Evolutionary conservation across 2,797 vertebrate genomes (phyloP).

Genomic region (Passerculus sandwichensis): DNA sequence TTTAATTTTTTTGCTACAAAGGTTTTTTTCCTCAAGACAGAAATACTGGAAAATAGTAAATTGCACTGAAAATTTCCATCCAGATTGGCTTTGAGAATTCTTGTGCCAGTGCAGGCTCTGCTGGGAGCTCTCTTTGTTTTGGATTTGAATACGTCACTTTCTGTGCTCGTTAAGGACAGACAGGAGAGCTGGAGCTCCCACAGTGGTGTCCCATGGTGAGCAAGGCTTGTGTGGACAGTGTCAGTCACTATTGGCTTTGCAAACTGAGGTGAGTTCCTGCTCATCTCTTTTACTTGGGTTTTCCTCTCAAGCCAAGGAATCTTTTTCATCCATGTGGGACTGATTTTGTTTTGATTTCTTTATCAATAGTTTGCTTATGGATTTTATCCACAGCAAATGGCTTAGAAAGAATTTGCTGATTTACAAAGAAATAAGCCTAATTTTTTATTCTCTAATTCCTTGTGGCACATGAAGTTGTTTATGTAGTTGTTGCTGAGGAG

Average conservation of each 20-base stretch:
- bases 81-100: not conserved
- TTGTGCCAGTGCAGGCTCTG: not conserved
- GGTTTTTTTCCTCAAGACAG: not conserved
- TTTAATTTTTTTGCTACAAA: not conserved
- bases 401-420: not conserved
- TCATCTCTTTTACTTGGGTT: not conserved
- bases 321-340: not conserved
- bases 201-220: not conserved
- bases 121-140: not conserved
- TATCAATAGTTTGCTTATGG: not conserved
- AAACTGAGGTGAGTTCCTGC: not conserved
- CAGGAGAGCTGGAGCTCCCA: not conserved
- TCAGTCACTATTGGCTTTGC: not conserved
- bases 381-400: not conserved
- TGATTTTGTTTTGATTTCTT: not conserved
- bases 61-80: not conserved
- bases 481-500: accelerated
- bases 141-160: not conserved
- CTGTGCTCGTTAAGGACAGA: not conserved
- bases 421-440: not conserved
- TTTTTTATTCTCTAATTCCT: not conserved
- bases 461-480: not conserved
- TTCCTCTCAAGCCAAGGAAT: not conserved
- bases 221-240: not conserved
- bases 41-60: not conserved